These are phyloP conservation scores for Sylvietta virens DNA, from an alignment of 2,113 vertebrate species.

Conservation along the genomic window DNA sequence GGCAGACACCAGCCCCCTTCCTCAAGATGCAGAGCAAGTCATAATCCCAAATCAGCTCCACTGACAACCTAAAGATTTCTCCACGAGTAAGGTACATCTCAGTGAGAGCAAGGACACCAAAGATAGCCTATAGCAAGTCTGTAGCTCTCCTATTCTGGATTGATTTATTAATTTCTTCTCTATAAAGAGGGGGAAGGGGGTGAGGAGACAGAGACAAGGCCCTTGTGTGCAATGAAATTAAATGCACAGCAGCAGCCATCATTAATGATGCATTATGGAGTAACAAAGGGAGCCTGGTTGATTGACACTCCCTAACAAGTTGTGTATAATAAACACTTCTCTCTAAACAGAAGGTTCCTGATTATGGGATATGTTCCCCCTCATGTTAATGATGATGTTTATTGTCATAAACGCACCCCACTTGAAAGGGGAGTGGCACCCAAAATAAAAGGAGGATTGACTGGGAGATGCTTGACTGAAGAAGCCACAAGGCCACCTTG, in stretches of 20 bases:
- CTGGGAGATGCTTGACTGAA: conserved; percentile 38
- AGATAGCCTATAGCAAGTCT: not conserved
- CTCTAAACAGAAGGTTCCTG: conserved; percentile 44
- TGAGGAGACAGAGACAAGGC: conserved; percentile 28
- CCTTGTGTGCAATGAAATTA: conserved; percentile 59
- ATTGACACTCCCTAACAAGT: conserved; percentile 63
- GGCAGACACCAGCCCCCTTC: not conserved
- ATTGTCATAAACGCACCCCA: conserved; percentile 29
- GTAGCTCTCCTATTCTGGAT: not conserved
- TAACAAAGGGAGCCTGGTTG: conserved; percentile 49
- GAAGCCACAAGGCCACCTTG: not conserved
- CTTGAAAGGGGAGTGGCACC: conserved; percentile 46
- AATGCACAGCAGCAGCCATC: conserved; percentile 60
- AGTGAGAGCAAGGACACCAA: not conserved
- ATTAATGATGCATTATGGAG: conserved; percentile 65
- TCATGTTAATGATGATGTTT: conserved; percentile 23
- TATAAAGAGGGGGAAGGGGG: conserved; percentile 7
- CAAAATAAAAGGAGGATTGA: conserved; percentile 57
- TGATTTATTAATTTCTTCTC: conserved; percentile 52
- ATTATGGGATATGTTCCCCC: conserved; percentile 55
- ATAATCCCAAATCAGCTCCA: not conserved
- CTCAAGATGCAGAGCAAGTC: not conserved
- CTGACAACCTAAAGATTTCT: not conserved
- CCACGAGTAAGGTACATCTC: not conserved
- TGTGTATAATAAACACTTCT: conserved; percentile 60